Conservation (phyloP, 2,888 invertebrate genomes). For the Netelia virgata region DNA sequence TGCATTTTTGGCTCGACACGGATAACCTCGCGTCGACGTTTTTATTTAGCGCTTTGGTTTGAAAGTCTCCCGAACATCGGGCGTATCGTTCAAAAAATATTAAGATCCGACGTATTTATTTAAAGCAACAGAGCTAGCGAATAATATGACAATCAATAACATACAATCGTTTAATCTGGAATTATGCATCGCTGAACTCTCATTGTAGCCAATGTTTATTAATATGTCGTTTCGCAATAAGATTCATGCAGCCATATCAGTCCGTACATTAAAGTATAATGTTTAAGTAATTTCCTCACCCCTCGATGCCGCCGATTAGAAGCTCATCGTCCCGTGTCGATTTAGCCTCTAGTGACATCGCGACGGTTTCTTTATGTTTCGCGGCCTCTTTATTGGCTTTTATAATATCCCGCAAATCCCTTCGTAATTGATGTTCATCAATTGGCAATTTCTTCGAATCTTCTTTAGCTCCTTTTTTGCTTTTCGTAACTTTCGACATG, state of each 20-base stretch:
- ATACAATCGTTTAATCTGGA: no score
- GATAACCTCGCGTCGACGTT: neutral
- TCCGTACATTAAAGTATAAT: neutral
- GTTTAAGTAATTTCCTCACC: conserved; percentile 75
- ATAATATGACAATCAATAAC: no score
- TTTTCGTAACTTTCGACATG: conserved; percentile 22
- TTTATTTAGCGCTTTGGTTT: neutral
- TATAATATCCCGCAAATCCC: conserved; percentile 62
- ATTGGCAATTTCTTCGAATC: conserved; percentile 58
- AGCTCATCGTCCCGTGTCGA: conserved; percentile 72
- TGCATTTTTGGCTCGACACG: neutral
- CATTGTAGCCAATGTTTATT: no score
- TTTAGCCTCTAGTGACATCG: conserved; percentile 51
- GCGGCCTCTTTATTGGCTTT: conserved; percentile 28
- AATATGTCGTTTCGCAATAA: no score
- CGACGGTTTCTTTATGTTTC: conserved; percentile 31
- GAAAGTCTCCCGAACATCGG: neutral
- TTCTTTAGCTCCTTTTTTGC: conserved; percentile 13
- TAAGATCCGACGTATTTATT: no score
- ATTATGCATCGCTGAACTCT: no score
- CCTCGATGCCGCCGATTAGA: conserved; percentile 82
- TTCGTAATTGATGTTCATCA: conserved; percentile 74
- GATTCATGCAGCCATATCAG: no score
- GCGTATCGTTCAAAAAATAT: no score
- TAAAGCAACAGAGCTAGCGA: no score